Evolutionary conservation across 2,113 vertebrate genomes (phyloP).

Genomic region (Caranx melampygus): DNA sequence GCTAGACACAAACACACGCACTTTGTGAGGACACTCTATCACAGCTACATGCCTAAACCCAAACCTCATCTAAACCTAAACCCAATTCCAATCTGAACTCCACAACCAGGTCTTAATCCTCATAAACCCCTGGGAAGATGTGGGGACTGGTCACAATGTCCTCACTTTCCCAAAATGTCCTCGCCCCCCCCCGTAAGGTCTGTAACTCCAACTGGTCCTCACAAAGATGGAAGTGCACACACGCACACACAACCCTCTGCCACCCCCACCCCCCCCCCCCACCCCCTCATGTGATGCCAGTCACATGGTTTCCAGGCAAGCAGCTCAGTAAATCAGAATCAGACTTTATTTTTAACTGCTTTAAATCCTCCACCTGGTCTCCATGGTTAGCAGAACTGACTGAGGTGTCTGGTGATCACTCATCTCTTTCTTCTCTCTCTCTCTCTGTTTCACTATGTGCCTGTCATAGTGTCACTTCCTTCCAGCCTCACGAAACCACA

Average conservation of each 20-base stretch:
- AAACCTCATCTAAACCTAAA: too few species aligned
- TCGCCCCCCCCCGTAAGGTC: too few species aligned
- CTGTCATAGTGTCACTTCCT: slow-evolving; percentile 21
- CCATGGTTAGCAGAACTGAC: slow-evolving; percentile 59
- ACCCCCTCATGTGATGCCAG: slow-evolving; percentile 81
- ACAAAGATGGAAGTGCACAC: neutral
- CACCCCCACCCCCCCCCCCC: slow-evolving; percentile 57
- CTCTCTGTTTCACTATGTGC: slow-evolving; percentile 25
- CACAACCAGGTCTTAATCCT: too few species aligned
- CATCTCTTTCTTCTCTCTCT: slow-evolving; percentile 20
- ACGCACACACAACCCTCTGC: slow-evolving; percentile 24
- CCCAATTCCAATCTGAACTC: too few species aligned
- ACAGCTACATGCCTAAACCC: too few species aligned
- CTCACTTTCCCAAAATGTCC: too few species aligned
- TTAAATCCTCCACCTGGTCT: slow-evolving; percentile 76
- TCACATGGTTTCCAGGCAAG: slow-evolving; percentile 85
- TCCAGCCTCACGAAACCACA: neutral
- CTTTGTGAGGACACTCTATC: too few species aligned
- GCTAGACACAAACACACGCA: slow-evolving; percentile 4
- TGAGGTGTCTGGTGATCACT: slow-evolving; percentile 37
- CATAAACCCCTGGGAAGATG: too few species aligned
- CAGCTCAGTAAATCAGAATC: slow-evolving; percentile 84
- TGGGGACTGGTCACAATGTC: too few species aligned
- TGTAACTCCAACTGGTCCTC: too few species aligned
- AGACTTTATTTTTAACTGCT: slow-evolving; percentile 84